Base-by-base conservation (phyloP, 1,140 invertebrate genomes). In the Camponotus vicinus region DNA sequence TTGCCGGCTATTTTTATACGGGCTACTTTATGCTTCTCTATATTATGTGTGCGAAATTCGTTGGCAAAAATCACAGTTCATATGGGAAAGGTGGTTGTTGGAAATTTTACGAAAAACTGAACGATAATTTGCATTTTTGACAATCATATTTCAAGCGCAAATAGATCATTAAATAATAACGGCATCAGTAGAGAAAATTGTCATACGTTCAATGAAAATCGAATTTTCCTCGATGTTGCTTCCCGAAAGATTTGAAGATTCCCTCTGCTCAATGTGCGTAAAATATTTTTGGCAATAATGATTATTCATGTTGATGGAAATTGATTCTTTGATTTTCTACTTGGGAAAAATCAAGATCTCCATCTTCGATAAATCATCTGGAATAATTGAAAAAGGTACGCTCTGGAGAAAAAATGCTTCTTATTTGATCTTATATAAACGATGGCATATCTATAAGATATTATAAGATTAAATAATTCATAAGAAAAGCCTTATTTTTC, bases 31-130 rank as follows among this genome's bases (percentile, higher is more conserved):
- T 80, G 45, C 32, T 79, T 66, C 27, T 42, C 42, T 45, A 42
- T 73, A 73, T 73, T 61, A 37, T 21, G 52, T 21, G 21, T 37
- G 55, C 57, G 67, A 82, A 82, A 73, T 57, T 82, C 52, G 34
- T 40, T 34, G 64, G 49, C 66, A 21, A 13, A 34, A 71, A 4
- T 59, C 67, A 32, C 15, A 11, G 21, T 55, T 9, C 21, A 37
- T 57, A 32, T 37, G 52, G 15, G 71, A 73, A 42, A 40, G n/a
- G 9, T 45, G 49, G 79, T 21, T 57, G 37, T 52, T 52, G 13
- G 18, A 27, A 13, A 27, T 59, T 70, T 59, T 21, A 42, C 34
- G 21, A 73, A 82, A 11, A 18, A 21, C 37, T 2, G 76, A 52
- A 45, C 32, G 76, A 79, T 79, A 67, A 67, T 37, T 52, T 52